Evolutionary conservation across 2,797 vertebrate genomes (phyloP).

Genomic region (Helicolenus hilgendorfi): DNA sequence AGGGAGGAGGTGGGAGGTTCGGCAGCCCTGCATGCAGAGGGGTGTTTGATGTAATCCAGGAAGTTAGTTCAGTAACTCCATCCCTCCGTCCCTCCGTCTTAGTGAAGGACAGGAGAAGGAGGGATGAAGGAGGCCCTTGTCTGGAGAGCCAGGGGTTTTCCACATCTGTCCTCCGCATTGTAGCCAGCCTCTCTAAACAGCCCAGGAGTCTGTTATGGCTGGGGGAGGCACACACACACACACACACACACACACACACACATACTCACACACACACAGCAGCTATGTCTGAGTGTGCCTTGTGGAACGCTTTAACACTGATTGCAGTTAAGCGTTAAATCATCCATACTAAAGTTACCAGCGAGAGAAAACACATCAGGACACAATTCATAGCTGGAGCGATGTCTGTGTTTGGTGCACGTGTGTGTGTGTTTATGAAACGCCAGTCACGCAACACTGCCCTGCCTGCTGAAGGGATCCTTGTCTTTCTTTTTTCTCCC

Average conservation of each 20-base stretch:
- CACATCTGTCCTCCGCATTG: constrained; percentile 92
- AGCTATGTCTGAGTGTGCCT: constrained; percentile 84
- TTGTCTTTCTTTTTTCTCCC: constrained; percentile 75
- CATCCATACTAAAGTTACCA: constrained; percentile 90
- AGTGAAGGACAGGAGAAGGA: constrained; percentile 83
- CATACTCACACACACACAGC: constrained; percentile 49
- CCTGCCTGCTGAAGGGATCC: constrained; percentile 81
- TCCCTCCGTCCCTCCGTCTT: constrained; percentile 82
- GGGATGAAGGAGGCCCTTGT: constrained; percentile 91
- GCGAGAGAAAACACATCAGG: constrained; percentile 86
- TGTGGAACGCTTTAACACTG: constrained; percentile 90
- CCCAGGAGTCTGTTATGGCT: constrained; percentile 89
- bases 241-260: constrained; percentile 29
- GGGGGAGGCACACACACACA: constrained; percentile 57
- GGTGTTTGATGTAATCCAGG: constrained; percentile 92
- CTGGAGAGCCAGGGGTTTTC: constrained; percentile 90
- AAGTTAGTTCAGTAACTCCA: constrained; percentile 93
- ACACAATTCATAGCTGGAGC: constrained; percentile 73
- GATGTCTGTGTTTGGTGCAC: constrained; percentile 62
- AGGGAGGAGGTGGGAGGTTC: constrained; percentile 53
- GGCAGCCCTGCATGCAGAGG: constrained; percentile 64
- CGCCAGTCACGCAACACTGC: constrained; percentile 82
- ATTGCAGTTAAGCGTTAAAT: constrained; percentile 92
- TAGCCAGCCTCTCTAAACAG: constrained; percentile 91
- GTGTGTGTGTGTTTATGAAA: constrained; percentile 79